Conservation (phyloP, 2,113 vertebrate species). For the Thermophis baileyi region DNA sequence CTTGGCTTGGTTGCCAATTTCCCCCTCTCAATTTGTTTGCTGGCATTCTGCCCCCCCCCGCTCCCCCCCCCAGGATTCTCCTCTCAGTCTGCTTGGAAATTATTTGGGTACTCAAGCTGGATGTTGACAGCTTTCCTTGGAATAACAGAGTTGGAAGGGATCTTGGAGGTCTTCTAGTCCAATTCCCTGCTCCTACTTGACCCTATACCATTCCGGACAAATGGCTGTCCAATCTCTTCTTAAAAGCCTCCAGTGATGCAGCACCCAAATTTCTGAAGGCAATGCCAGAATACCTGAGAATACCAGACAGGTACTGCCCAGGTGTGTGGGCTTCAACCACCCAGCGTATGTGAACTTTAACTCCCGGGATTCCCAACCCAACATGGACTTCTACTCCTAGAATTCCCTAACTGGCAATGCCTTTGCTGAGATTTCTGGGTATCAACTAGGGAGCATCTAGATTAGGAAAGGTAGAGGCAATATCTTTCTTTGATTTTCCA, state of each 20-base stretch:
- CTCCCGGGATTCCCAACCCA: background rate
- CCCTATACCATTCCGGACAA: too few relatives aligned
- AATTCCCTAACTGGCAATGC: background rate
- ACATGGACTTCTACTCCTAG: background rate
- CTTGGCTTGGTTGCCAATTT: background rate
- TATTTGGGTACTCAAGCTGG: too few relatives aligned
- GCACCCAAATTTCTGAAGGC: too few relatives aligned
- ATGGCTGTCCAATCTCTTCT: too few relatives aligned
- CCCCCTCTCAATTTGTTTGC: background rate
- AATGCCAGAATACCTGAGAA: too few relatives aligned
- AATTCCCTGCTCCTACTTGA: background rate
- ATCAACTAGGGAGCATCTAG: background rate
- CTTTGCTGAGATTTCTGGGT: background rate
- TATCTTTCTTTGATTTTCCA: background rate
- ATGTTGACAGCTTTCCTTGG: background rate
- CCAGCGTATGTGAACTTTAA: background rate
- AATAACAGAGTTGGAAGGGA: background rate
- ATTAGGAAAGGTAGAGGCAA: background rate
- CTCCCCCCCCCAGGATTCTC: too few relatives aligned
- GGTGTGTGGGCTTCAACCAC: background rate
- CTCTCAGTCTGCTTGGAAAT: background rate
- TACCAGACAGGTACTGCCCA: background rate
- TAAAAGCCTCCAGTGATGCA: too few relatives aligned
- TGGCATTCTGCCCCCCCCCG: background rate
- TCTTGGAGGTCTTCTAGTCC: background rate